A percentile compares a stretch with the other conserved stretches of the same genome.
phyloP scores from a whole-genome alignment of 2,113 vertebrate genomes.

The Murina feae region DNA sequence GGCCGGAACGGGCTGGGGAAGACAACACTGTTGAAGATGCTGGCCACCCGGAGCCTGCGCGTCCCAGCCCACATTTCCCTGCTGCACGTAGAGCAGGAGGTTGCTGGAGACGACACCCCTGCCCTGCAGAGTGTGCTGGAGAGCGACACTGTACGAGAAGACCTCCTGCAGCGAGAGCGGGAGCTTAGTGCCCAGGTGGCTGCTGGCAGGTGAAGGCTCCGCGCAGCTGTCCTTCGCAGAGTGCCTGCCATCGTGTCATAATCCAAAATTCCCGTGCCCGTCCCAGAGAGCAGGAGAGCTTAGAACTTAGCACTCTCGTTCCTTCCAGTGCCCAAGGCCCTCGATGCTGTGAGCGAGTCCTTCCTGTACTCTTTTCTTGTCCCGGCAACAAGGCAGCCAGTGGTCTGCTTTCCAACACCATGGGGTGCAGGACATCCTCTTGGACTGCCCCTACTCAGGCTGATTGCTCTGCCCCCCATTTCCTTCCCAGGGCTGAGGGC shows the following conservation, averaged over 20 bases:
- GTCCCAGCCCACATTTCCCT: constrained; percentile 95
- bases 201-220: constrained; percentile 85
- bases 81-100: constrained; percentile 98
- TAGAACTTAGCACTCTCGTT: not conserved
- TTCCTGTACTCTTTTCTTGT: not conserved
- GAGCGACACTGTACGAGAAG: constrained; percentile 90
- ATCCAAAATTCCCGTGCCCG: not conserved
- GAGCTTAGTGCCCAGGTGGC: constrained; percentile 87
- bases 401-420: not conserved
- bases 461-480: constrained; percentile 7
- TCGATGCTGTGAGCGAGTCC: not conserved
- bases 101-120: constrained; percentile 90
- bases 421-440: too few relatives aligned
- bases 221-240: not conserved
- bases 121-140: constrained; percentile 95
- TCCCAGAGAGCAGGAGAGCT: not conserved
- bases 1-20: constrained; percentile 97
- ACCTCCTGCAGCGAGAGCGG: constrained; percentile 86
- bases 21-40: constrained; percentile 96
- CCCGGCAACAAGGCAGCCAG: not conserved
- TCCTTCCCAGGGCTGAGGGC: constrained; percentile 84
- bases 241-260: not conserved
- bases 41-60: constrained; percentile 90
- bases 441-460: not conserved
- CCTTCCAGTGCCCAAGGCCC: not conserved